Evolutionary conservation across 2,797 vertebrate genomes (phyloP).

Genomic region (Catostomus latipinnis): DNA sequence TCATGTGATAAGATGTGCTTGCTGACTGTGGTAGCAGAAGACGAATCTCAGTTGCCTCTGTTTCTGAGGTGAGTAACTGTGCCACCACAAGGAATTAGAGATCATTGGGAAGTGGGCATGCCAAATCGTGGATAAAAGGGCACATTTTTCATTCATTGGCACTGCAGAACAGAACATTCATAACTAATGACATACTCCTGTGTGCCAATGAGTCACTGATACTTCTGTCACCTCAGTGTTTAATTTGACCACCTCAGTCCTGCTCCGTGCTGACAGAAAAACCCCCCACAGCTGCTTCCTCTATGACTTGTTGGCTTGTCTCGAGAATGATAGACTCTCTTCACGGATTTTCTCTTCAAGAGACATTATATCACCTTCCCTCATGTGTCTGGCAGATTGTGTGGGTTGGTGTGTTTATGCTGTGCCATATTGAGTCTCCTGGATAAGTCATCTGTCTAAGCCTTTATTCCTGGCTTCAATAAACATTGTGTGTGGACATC

Average conservation of each 20-base stretch:
- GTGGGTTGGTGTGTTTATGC: constrained; percentile 24
- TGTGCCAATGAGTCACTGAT: background rate
- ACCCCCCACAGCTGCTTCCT: background rate
- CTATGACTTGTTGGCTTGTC: background rate
- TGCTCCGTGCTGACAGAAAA: background rate
- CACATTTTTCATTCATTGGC: too few relatives aligned
- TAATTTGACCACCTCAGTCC: background rate
- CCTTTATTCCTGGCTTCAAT: background rate
- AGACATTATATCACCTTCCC: background rate
- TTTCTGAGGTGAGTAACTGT: too few relatives aligned
- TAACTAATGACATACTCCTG: too few relatives aligned
- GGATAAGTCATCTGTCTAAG: constrained; percentile 6
- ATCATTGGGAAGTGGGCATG: too few relatives aligned
- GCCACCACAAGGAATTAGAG: too few relatives aligned
- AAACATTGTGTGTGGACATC: background rate
- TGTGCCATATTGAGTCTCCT: constrained; percentile 21
- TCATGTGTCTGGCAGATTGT: background rate
- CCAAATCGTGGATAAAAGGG: too few relatives aligned
- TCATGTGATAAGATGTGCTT: too few relatives aligned
- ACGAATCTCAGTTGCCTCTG: too few relatives aligned
- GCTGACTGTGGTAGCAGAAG: too few relatives aligned
- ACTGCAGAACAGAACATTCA: too few relatives aligned
- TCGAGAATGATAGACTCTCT: background rate
- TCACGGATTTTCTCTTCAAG: background rate
- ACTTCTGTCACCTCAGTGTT: background rate